Base-by-base conservation (phyloP, 1,140 invertebrate species). In the Aphelenchoides avenae region DNA sequence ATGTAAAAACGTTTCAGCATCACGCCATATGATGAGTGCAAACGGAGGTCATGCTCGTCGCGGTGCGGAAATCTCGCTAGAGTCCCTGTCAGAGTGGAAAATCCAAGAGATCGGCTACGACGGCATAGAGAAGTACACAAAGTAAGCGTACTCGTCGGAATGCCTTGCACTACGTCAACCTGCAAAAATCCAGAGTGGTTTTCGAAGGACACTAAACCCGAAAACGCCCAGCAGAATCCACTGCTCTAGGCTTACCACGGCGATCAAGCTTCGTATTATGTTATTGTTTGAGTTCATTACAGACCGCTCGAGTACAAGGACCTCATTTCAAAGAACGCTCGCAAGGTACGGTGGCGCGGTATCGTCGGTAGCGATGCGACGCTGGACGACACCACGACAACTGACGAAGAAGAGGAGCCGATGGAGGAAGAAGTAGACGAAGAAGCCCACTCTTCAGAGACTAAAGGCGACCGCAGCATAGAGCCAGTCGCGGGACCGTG, bases 1-100 rank as follows among this genome's bases (percentile, higher is more conserved):
- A n/a, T n/a, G n/a, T n/a, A n/a, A n/a, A n/a, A n/a, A n/a, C n/a
- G n/a, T n/a, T n/a, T n/a, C n/a, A n/a, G n/a, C n/a, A n/a, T n/a
- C n/a, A n/a, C n/a, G n/a, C n/a, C n/a, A n/a, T n/a, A n/a, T n/a
- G n/a, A n/a, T n/a, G n/a, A n/a, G n/a, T n/a, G n/a, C n/a, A n/a
- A n/a, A n/a, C n/a, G n/a, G n/a, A n/a, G n/a, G n/a, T n/a, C n/a
- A n/a, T n/a, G n/a, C n/a, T n/a, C n/a, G n/a, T n/a, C n/a, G 33
- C 31, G 61, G 61, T 9, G 52, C 68, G 11, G 36, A 65, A 49
- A 58, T 65, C 29, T 70, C 63, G 40, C 53, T 65, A 9, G 63
- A 65, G 40, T 42, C 54, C n/a, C 47, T 47, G 40, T 57, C 29
- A 29, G 64, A 65, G 59, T 69, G 66, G 65, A 64, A 62, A 69